Percentiles rank a stretch among this genome's conserved stretches.
These are phyloP conservation scores for Synergus umbraculus DNA, from an alignment of 2,888 invertebrate genomes.

Conservation along the genomic window DNA sequence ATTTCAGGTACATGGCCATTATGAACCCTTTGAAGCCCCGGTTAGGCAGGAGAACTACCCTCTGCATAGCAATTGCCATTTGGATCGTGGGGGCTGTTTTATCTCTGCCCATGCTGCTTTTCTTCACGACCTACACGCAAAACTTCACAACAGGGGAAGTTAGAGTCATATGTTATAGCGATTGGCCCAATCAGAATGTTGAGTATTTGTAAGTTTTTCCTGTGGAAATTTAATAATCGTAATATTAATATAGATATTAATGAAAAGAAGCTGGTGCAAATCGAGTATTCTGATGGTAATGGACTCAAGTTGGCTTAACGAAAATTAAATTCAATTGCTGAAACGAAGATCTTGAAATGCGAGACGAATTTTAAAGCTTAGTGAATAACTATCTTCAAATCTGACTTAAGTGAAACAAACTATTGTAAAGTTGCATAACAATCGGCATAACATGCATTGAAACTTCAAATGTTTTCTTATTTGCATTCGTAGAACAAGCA, in stretches of 20 bases:
- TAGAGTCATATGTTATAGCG: constrained; percentile 88
- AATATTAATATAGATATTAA: background rate
- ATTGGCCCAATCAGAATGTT: constrained; percentile 86
- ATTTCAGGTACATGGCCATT: constrained; percentile 93
- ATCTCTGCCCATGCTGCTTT: constrained; percentile 91
- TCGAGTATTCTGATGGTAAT: constrained; percentile 4
- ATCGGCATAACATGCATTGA: background rate
- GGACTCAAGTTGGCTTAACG: constrained; percentile 28
- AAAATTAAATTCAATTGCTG: constrained; percentile 12
- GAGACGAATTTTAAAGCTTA: constrained; percentile 31
- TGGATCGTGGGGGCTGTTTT: constrained; percentile 90
- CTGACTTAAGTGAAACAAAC: background rate
- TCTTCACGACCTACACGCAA: constrained; percentile 86
- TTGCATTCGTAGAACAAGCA: background rate
- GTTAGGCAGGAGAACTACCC: constrained; percentile 90
- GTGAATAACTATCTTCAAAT: constrained; percentile 23
- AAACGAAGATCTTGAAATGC: constrained; percentile 29
- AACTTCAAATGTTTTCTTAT: background rate
- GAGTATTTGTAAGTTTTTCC: constrained; percentile 86
- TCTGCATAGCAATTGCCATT: constrained; percentile 89
- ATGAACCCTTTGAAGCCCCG: constrained; percentile 94
- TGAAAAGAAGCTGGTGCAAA: constrained; percentile 25
- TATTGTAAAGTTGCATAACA: background rate
- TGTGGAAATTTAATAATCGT: background rate
- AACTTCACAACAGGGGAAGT: constrained; percentile 79